A percentile compares a stretch with the other conserved stretches of the same genome.
phyloP scores from a whole-genome alignment of 1,140 invertebrate genomes.

The Meloidogyne chitwoodi region DNA sequence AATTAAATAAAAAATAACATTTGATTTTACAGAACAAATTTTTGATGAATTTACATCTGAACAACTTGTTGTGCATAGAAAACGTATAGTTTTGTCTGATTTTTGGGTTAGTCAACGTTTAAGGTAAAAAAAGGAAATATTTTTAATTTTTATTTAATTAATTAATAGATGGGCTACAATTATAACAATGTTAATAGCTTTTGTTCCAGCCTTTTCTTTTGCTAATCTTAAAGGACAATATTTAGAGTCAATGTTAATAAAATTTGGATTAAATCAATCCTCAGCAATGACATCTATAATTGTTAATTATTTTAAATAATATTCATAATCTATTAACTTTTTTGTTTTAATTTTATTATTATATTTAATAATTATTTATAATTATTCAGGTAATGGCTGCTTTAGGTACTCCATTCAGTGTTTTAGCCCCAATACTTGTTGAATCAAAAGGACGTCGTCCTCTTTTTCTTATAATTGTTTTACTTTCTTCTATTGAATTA shows the following conservation, averaged over 20 bases:
- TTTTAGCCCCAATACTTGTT: conserved; percentile 11
- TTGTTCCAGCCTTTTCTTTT: conserved; percentile 29
- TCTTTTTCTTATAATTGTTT: neutral
- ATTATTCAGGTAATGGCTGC: conserved; percentile 4
- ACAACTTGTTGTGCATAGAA: neutral
- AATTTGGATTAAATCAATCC: conserved; percentile 37
- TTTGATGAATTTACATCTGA: conserved; percentile 7
- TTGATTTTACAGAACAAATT: neutral
- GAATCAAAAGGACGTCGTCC: conserved; percentile 15
- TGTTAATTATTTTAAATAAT: neutral
- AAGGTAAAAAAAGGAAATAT: conserved; percentile 17
- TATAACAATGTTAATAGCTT: conserved; percentile 26
- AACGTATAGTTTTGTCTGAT: neutral
- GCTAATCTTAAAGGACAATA: conserved; percentile 44
- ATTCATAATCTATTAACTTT: neutral
- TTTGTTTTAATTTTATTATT: no score
- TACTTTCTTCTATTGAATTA: conserved; percentile 10
- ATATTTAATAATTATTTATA: neutral
- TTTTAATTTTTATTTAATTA: neutral
- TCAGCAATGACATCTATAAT: conserved; percentile 1
- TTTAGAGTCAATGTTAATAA: conserved; percentile 38
- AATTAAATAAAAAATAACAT: neutral
- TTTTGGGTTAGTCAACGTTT: conserved; percentile 21
- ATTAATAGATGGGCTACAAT: conserved; percentile 29
- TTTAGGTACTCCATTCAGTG: conserved; percentile 2